Conservation (phyloP, 2,888 invertebrate genomes). For the Limnephilus auricula region DNA sequence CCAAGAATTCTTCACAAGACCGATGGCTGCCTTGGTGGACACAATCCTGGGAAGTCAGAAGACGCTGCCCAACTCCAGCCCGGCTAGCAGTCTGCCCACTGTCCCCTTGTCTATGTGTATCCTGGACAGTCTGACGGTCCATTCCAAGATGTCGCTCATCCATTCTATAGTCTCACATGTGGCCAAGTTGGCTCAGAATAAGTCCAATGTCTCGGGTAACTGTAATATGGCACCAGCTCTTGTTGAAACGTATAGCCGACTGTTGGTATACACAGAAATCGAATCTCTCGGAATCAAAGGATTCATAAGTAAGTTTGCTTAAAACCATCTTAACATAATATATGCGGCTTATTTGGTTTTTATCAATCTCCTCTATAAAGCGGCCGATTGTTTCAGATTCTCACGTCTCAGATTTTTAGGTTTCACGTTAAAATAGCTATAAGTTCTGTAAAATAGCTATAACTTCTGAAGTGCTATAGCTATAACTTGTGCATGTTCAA, state of each 20-base stretch:
- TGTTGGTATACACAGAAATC: conserved; percentile 96
- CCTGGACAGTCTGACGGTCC: conserved; percentile 94
- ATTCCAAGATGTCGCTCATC: conserved; percentile 95
- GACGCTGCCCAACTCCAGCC: conserved; percentile 76
- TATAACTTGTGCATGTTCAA: too few relatives aligned
- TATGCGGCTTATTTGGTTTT: too few relatives aligned
- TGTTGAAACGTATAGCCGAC: conserved; percentile 95
- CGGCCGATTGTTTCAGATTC: too few relatives aligned
- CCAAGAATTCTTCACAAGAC: conserved; percentile 92
- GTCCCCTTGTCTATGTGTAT: conserved; percentile 95
- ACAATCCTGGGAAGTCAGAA: conserved; percentile 87
- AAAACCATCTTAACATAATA: not conserved
- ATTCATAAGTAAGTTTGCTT: conserved; percentile 86
- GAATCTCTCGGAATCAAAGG: conserved; percentile 98
- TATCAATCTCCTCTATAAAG: too few relatives aligned
- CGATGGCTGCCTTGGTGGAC: conserved; percentile 95
- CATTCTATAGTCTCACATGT: conserved; percentile 91
- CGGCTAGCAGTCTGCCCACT: conserved; percentile 80
- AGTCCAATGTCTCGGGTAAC: conserved; percentile 85
- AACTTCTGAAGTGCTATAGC: too few relatives aligned
- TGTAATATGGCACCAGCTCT: conserved; percentile 89
- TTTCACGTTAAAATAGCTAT: too few relatives aligned
- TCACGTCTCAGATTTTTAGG: too few relatives aligned
- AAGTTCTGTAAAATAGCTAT: too few relatives aligned
- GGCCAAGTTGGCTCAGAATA: conserved; percentile 92